Evolutionary conservation across 2,888 invertebrate genomes (phyloP).

Genomic region (Cryptocheilus praepositus): DNA sequence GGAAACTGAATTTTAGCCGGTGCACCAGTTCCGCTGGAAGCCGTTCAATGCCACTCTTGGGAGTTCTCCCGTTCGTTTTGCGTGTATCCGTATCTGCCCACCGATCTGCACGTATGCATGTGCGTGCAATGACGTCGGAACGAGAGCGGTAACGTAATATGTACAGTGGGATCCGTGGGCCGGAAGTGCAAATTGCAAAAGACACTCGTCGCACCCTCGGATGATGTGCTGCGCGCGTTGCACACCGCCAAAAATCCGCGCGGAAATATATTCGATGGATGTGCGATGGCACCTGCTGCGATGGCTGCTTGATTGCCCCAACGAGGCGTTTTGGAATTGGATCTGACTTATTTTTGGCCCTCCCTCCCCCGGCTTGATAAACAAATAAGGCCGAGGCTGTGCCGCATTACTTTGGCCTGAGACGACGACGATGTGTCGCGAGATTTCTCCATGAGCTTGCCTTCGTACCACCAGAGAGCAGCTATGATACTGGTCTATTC

Average conservation of each 20-base stretch:
- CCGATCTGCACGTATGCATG: not conserved
- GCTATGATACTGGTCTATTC: too few species aligned
- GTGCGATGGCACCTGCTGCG: constrained; percentile 60
- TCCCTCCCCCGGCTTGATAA: constrained; percentile 13
- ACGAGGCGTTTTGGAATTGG: constrained; percentile 41
- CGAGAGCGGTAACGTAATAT: too few species aligned
- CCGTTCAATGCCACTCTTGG: constrained; percentile 3
- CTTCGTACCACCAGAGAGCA: too few species aligned
- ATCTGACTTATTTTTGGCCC: constrained; percentile 24
- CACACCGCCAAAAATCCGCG: constrained; percentile 16
- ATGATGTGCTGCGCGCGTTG: constrained; percentile 2
- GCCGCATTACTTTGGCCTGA: not conserved
- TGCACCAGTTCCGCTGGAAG: constrained; percentile 13
- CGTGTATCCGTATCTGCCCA: constrained; percentile 2
- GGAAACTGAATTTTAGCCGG: constrained; percentile 12
- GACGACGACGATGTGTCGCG: not conserved
- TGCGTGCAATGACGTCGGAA: not conserved
- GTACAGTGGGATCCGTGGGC: not conserved
- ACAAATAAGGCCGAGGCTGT: constrained; percentile 20
- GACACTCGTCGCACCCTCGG: constrained; percentile 5
- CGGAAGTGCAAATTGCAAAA: constrained; percentile 33
- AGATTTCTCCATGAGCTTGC: too few species aligned
- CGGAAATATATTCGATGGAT: constrained; percentile 55
- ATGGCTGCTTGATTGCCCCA: constrained; percentile 42
- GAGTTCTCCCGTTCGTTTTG: too few species aligned